Base-by-base conservation (phyloP, 35 echinoderm and acorn worm genomes). In the Eucidaris tribuloides region DNA sequence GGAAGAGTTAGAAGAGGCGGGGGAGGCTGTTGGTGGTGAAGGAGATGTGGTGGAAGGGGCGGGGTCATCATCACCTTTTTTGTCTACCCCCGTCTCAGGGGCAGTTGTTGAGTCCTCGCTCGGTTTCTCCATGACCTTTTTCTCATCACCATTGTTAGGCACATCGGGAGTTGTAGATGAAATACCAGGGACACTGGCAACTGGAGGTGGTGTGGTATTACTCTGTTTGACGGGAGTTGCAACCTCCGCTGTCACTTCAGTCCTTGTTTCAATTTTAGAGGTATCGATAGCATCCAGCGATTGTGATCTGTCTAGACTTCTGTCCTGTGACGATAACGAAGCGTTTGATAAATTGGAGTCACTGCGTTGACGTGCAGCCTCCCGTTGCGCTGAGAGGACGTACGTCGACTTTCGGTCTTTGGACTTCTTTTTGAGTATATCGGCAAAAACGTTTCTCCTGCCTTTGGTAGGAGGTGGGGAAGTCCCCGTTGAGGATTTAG, bases 371-470 rank as follows among this genome's bases (percentile, higher is more conserved):
- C 77, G 49, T 42, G 80, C 55, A 11, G 76, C 77, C 77, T 88
- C 76, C 27, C 60, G 36, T 35, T 88, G 77, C 0, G 85, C 85
- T 6, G 85, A 88, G 42, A 88, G 24, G 17, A 88, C 78, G 55
- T 88, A 88, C 0, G 85, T 68, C 29, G 62, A 66, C 56, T 84
- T 84, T 6, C 61, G 62, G 19, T 39, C 52, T 3, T 71, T 84
- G 27, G 66, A 70, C n/a, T n/a, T n/a, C 42, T 84, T 84, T 52
- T 89, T 80, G 79, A 81, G 78, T 18, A 82, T 62, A 23, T 87
- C 65, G n/a, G 83, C 44, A 86, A 64, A 60, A 46, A 40, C 7
- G 71, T 54, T 86, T 32, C 82, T 9, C 58, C 37, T 20, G 49
- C 65, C 19, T 49, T 37, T 31, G 39, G 89, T 37, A 86, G 83